Evolutionary conservation across 2,113 vertebrate genomes (phyloP), one percentile per base, ranked within the genome.

Genomic region (Spheniscus mendiculus): DNA sequence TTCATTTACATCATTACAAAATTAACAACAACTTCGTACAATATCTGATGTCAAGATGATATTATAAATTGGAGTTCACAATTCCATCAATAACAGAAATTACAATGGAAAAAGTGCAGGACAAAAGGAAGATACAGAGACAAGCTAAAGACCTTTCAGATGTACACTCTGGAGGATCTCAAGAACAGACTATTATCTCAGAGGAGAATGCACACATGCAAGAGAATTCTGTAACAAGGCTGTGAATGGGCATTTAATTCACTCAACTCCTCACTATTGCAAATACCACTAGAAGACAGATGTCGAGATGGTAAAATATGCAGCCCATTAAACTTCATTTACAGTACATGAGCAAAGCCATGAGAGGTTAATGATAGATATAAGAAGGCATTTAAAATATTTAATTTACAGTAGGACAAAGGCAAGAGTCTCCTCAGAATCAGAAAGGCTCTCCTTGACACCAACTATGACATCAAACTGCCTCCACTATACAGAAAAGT

Each of bases 401-500:
- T 55, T 42, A 26, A 62, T 86, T 50, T 78, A 11, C 12, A 59
- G 25, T 11, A 50, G 6, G 9, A 23, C 6, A 44, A 92, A 74
- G 40, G 9, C 27, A 70, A 52, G 27, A 27, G 12, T 63, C 22
- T 74, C 12, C 65, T 67, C 44, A 67, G 61, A 89, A 50, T 34
- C 25, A 74, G 47, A 78, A 81, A 56, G 11, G 1, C 1, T 90
- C 16, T 80, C 40, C 61, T 62, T 76, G 30, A 29, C 38, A 72
- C 10, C 44, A 30, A 14, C 22, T 36, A 26, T 36, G 11, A 14
- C 6, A 44, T 56, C n/a, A 67, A 84, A 59, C 26, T 81, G 15
- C 15, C 5, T 42, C 12, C 11, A 10, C 4, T 55, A 1, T 0
- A 49, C 8, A 47, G 22, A 53, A 79, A 22, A 55, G 10, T 4